A percentile compares a stretch with the other conserved stretches of the same genome.
These are phyloP conservation scores for Strix occidentalis DNA, from an alignment of 2,797 vertebrate genomes.

Conservation along the genomic window DNA sequence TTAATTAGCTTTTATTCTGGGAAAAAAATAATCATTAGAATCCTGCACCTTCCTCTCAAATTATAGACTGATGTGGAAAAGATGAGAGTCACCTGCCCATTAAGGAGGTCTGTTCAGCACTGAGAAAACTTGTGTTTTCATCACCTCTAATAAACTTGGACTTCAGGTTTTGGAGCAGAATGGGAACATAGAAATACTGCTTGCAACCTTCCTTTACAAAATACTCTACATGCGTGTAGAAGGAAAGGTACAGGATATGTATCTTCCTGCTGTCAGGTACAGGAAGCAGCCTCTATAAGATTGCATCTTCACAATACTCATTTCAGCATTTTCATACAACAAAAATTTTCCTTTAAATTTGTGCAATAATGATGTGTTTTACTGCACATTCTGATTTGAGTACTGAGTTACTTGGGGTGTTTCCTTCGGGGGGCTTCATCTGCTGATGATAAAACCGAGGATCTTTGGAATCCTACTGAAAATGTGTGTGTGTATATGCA, in stretches of 20 bases:
- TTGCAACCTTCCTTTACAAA: neutral
- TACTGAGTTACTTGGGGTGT: neutral
- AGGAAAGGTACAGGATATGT: neutral
- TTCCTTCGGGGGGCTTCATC: neutral
- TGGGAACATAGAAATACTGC: neutral
- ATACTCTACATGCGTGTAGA: fast-evolving
- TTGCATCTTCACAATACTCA: neutral
- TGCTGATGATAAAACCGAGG: neutral
- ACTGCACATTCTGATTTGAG: neutral
- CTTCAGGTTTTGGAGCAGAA: neutral
- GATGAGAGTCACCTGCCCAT: neutral
- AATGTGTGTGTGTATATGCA: fast-evolving
- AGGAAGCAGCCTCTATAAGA: neutral
- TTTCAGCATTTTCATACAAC: neutral
- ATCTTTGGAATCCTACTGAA: neutral
- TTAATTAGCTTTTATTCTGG: neutral
- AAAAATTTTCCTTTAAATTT: neutral
- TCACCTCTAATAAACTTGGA: neutral
- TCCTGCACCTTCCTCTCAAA: neutral
- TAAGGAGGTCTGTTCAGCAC: neutral
- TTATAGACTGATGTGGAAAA: neutral
- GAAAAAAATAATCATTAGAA: neutral
- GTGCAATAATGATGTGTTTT: neutral
- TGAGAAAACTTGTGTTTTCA: neutral
- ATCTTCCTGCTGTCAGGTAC: neutral